Base-by-base conservation (phyloP, 1,140 invertebrate genomes). In the Homarus americanus region DNA sequence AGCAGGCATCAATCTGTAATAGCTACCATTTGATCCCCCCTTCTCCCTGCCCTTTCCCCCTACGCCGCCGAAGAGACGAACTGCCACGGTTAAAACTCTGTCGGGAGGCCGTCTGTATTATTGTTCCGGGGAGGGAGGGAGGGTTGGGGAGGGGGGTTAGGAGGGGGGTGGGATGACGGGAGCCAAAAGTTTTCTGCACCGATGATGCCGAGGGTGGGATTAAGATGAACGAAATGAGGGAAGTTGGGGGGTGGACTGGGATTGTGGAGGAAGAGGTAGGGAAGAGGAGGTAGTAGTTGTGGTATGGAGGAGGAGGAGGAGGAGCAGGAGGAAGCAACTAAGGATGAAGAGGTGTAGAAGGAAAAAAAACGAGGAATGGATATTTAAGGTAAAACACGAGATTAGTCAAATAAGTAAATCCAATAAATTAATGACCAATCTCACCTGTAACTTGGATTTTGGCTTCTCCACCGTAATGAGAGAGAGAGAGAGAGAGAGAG, bases 241-340 rank as follows among this genome's bases (percentile, higher is more conserved):
- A 34, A 36, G 41, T 28, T 36, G 66, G 2, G 5, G n/a, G 78
- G 40, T 17, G 3, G 44, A 32, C 10, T 3, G 38, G 2, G 44
- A 44, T 0, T 28, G 5, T 20, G n/a, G n/a, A n/a, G n/a, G n/a
- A n/a, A n/a, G n/a, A n/a, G n/a, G n/a, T n/a, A n/a, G n/a, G n/a
- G n/a, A n/a, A n/a, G n/a, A n/a, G n/a, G 44, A 17, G 44, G 17
- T 49, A 49, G 9, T 17, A 49, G 44, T 49, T 49, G 44, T n/a
- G 32, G 36, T 5, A 40, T 41, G 20, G 40, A 32, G 32, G 40
- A 66, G 82, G 82, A 84, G 36, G 20, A 85, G 82, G 63, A 85
- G 66, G 36, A 85, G 36, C 0, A 41, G 66, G 20, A 63, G 44
- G 44, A 53, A 28, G 49, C 1, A 1, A 32, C 1, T 7, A 36